phyloP scores from a whole-genome alignment of 2,888 invertebrate genomes.

The Eristalinus aeneus region DNA sequence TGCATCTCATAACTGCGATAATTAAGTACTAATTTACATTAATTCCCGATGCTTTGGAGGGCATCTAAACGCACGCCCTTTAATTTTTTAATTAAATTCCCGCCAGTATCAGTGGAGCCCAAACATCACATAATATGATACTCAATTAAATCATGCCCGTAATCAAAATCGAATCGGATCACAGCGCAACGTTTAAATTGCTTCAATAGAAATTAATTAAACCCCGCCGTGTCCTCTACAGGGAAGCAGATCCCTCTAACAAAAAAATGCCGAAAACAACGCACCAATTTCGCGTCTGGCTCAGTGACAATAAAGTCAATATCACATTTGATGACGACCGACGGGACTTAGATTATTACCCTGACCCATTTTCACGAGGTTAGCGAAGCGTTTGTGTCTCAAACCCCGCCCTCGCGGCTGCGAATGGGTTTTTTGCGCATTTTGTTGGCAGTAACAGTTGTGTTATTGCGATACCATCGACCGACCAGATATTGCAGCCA shows the following conservation, averaged over 20 bases:
- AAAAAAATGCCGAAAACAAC: background rate
- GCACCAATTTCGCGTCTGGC: background rate
- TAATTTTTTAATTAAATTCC: slow-evolving; percentile 38
- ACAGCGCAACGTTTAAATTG: slow-evolving; percentile 17
- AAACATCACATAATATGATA: slow-evolving; percentile 26
- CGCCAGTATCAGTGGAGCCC: background rate
- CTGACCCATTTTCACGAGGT: background rate
- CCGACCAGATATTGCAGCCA: slow-evolving; percentile 11
- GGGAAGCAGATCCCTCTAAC: background rate
- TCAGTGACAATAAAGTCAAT: slow-evolving; percentile 25
- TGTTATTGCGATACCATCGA: slow-evolving; percentile 5
- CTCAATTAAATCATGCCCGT: slow-evolving; percentile 49
- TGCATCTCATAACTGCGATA: background rate
- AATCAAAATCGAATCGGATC: slow-evolving; percentile 52
- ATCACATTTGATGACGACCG: background rate
- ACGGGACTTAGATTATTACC: background rate
- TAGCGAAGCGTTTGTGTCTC: no score
- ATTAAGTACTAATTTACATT: background rate
- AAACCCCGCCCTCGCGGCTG: background rate
- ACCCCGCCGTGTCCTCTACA: background rate
- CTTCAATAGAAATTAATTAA: slow-evolving; percentile 46
- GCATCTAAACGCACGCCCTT: slow-evolving; percentile 5
- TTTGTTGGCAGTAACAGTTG: background rate
- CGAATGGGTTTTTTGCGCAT: background rate
- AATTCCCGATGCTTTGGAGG: background rate